These are phyloP conservation scores for Hemiprocne comata DNA, from an alignment of 2,113 vertebrate species.

Conservation along the genomic window DNA sequence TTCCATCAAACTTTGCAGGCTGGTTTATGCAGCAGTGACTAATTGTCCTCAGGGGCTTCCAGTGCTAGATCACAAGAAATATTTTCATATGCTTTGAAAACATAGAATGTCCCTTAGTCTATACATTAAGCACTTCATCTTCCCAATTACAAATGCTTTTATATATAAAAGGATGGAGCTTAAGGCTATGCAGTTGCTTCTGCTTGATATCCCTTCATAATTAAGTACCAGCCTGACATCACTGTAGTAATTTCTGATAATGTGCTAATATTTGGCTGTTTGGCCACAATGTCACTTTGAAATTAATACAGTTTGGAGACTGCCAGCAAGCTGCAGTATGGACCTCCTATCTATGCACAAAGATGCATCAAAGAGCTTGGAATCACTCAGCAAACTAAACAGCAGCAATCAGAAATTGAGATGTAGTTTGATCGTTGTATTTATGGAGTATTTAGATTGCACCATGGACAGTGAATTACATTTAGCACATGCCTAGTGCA, in stretches of 20 bases:
- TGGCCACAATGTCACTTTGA: neutral
- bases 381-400: neutral
- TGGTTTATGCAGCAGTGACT: neutral
- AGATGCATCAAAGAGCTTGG: neutral
- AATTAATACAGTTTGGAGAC: neutral
- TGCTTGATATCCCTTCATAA: neutral
- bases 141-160: neutral
- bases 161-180: neutral
- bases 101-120: neutral
- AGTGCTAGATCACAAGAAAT: neutral
- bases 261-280: neutral
- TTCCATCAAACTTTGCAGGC: neutral
- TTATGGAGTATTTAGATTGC: neutral
- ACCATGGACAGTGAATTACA: neutral
- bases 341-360: neutral
- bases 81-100: neutral
- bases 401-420: neutral
- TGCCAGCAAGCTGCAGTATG: neutral
- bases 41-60: neutral
- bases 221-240: neutral
- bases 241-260: neutral
- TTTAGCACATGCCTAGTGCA: neutral
- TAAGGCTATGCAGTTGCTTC: neutral
- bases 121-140: neutral
- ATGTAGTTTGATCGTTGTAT: neutral